Evolutionary conservation across 2,113 vertebrate species (phyloP), one percentile per base, ranked within the genome.

Genomic region (Diphyllodes magnificus): DNA sequence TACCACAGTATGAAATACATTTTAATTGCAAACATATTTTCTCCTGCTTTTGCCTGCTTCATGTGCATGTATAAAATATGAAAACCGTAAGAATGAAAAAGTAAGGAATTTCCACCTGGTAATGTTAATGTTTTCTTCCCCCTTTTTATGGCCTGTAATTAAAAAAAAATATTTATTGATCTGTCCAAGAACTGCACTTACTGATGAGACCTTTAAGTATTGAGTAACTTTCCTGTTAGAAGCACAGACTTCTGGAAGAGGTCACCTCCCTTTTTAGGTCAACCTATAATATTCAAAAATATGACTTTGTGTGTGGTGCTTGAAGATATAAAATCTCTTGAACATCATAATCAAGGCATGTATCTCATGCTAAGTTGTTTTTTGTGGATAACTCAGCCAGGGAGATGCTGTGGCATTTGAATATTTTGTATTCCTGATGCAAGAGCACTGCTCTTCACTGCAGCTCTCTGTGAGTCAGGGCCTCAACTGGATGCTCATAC

Each of bases 21-120:
- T 93, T 82, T 92, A 88, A 59, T 83, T 92, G 44, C 59, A 92
- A 86, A 69, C 51, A 53, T 66, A 49, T 69, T 90, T 93, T 81
- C 27, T 83, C 24, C 21, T 22, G 3, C 77, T 63, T 15, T 59
- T 92, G 28, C 18, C 31, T 82, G 66, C 68, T 92, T 88, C 22
- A 23, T 1, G 1, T 69, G 51, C 6, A 22, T 4, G 3, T n/a
- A 28, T 40, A 54, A 85, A 76, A 72, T 15, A 3, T 33, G 19
- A 68, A 79, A 94, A 60, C 28, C 15, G 3, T 22, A 50, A 71
- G 22, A 84, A 79, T 50, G 10, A 76, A 70, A 83, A 64, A 8
- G 7, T 13, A 56, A 75, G 15, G 4, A 69, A 79, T 82, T 91
- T 90, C 50, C 35, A 73, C 13, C 4, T 80, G 24, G 13, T 50